Evolutionary conservation across 2,797 vertebrate species (phyloP).

Genomic region (Limnodromus scolopaceus): DNA sequence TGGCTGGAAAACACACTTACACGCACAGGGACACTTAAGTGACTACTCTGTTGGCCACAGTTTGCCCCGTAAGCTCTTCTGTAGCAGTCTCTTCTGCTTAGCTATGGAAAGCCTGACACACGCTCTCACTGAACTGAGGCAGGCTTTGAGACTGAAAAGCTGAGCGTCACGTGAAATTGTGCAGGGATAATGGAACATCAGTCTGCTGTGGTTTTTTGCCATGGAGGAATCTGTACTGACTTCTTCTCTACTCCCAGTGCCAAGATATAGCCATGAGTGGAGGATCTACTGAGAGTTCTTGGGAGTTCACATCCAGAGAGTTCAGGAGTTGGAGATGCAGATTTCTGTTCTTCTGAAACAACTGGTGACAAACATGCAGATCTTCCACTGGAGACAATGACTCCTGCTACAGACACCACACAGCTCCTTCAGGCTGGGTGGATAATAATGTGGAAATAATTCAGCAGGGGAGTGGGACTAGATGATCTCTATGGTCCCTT

Average conservation of each 20-base stretch:
- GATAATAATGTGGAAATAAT: neutral
- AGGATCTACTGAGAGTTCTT: neutral
- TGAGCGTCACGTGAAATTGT: neutral
- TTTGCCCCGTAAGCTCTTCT: neutral
- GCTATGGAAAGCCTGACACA: neutral
- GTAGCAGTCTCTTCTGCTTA: neutral
- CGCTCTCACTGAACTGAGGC: neutral
- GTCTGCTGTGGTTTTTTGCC: neutral
- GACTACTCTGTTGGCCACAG: fast-evolving
- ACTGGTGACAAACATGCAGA: neutral
- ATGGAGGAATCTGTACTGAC: neutral
- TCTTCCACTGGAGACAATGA: neutral
- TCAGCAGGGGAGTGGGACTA: too few relatives aligned
- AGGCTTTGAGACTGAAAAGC: neutral
- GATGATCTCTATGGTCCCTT: too few relatives aligned
- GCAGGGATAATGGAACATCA: neutral
- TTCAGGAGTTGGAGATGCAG: neutral
- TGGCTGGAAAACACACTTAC: neutral
- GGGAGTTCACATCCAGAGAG: fast-evolving
- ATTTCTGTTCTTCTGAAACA: neutral
- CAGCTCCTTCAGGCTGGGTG: neutral
- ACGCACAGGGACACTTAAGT: neutral
- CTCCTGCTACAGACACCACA: neutral
- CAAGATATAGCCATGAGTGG: neutral
- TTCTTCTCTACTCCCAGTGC: neutral